phyloP scores from a whole-genome alignment of 2,113 vertebrate genomes.

The Tinamus guttatus region DNA sequence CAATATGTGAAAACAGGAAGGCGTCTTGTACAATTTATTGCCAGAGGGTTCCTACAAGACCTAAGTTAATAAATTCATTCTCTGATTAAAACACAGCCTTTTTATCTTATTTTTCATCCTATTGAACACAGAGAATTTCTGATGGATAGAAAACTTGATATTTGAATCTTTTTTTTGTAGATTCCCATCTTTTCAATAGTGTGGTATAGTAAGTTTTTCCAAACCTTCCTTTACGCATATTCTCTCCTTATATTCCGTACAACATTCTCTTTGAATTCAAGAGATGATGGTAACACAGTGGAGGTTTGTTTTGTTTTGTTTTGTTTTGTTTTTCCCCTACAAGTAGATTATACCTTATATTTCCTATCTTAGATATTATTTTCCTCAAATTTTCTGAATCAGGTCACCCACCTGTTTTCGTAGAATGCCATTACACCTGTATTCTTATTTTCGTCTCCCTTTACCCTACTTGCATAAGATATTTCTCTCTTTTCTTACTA shows the following conservation, averaged over 20 bases:
- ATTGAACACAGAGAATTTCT: background rate
- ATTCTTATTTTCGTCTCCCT: background rate
- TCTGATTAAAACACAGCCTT: background rate
- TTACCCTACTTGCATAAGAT: background rate
- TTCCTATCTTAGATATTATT: background rate
- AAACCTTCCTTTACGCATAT: fast-evolving
- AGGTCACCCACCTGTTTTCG: background rate
- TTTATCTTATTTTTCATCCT: background rate
- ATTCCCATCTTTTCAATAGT: background rate
- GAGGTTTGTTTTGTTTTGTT: no score
- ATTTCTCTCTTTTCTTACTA: background rate
- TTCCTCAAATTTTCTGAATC: background rate
- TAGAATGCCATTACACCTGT: background rate
- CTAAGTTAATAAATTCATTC: constrained; percentile 20
- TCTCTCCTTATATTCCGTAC: background rate
- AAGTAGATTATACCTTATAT: background rate
- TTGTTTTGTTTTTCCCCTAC: background rate
- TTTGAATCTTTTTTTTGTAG: background rate
- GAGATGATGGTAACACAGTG: background rate
- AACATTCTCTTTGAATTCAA: background rate
- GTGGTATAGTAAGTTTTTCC: background rate
- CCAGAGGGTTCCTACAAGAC: background rate
- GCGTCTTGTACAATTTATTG: background rate
- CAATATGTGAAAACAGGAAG: background rate
- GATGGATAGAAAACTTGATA: background rate